phyloP scores from a whole-genome alignment of 1,140 invertebrate genomes.

The Brachionus asplanchnoidis region DNA sequence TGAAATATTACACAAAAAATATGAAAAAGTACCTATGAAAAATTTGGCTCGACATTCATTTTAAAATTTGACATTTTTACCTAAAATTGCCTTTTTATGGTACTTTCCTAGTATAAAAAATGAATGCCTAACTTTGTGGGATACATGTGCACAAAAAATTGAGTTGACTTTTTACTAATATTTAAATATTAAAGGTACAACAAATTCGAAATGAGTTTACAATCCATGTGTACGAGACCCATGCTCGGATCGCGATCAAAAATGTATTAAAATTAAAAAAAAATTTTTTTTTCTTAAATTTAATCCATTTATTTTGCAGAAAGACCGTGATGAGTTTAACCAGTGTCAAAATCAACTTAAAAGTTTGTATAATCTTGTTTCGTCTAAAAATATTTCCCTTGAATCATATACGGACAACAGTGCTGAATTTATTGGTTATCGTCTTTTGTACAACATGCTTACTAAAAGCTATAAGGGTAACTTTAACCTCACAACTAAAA shows the following conservation, averaged over 20 bases:
- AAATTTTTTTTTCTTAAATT: not conserved
- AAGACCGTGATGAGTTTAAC: slow-evolving; percentile 40
- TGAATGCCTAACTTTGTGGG: no score
- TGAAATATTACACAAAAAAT: no score
- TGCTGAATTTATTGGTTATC: slow-evolving; percentile 41
- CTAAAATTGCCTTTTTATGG: no score
- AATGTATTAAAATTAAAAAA: not conserved
- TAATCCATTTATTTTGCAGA: not conserved
- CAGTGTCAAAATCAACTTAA: slow-evolving; percentile 42
- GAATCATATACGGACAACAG: slow-evolving; percentile 25
- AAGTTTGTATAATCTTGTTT: slow-evolving; percentile 39
- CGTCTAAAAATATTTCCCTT: slow-evolving; percentile 7
- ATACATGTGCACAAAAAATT: no score
- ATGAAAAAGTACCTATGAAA: no score
- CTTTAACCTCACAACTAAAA: not conserved
- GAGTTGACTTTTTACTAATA: not conserved
- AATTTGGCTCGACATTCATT: no score
- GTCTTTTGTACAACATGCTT: slow-evolving; percentile 41
- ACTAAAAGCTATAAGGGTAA: slow-evolving; percentile 39
- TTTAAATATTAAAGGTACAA: slow-evolving; percentile 69
- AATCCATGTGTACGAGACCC: slow-evolving; percentile 93
- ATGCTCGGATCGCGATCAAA: slow-evolving; percentile 61
- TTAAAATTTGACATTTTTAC: no score
- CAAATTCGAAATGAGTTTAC: slow-evolving; percentile 87
- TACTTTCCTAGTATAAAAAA: no score